phyloP scores from a whole-genome alignment of 2,888 invertebrate species.

The Branchipolynoe longqiensis region DNA sequence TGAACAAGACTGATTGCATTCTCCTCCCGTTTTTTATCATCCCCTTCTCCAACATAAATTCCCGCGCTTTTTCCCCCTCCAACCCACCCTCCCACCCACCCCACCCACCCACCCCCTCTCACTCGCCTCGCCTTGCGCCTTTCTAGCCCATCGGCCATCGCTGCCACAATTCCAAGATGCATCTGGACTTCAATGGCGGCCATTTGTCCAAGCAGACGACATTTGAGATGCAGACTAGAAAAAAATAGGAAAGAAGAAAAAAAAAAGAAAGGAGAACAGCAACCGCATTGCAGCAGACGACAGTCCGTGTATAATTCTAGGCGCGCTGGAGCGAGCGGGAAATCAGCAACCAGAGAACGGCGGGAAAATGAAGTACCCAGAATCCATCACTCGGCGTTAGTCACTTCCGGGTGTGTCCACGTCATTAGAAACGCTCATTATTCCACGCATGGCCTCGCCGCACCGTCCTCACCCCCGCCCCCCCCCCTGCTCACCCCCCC shows the following conservation, averaged over 20 bases:
- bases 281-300: too few relatives aligned
- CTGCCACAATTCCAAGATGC: slow-evolving; percentile 51
- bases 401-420: slow-evolving; percentile 48
- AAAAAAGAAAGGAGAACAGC: too few relatives aligned
- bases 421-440: slow-evolving; percentile 43
- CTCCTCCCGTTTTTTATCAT: slow-evolving; percentile 49
- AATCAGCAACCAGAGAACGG: slow-evolving; percentile 42
- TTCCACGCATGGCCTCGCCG: slow-evolving; percentile 34
- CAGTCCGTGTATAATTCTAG: slow-evolving; percentile 38
- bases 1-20: slow-evolving; percentile 57
- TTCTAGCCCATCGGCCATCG: slow-evolving; percentile 38
- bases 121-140: slow-evolving; percentile 52
- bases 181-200: slow-evolving; percentile 47
- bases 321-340: slow-evolving; percentile 26
- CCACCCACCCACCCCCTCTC: too few relatives aligned
- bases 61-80: slow-evolving; percentile 42
- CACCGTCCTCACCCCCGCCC: too few relatives aligned
- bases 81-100: too few relatives aligned
- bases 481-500: too few relatives aligned
- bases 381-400: slow-evolving; percentile 41
- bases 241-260: too few relatives aligned
- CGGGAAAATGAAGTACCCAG: slow-evolving; percentile 42
- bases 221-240: slow-evolving; percentile 40
- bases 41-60: slow-evolving; percentile 53
- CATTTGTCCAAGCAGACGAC: slow-evolving; percentile 49